Evolutionary conservation across 30 jellyfish, hydroid and myxozoan genomes (phyloP).

Genomic region (Aurelia sp.): DNA sequence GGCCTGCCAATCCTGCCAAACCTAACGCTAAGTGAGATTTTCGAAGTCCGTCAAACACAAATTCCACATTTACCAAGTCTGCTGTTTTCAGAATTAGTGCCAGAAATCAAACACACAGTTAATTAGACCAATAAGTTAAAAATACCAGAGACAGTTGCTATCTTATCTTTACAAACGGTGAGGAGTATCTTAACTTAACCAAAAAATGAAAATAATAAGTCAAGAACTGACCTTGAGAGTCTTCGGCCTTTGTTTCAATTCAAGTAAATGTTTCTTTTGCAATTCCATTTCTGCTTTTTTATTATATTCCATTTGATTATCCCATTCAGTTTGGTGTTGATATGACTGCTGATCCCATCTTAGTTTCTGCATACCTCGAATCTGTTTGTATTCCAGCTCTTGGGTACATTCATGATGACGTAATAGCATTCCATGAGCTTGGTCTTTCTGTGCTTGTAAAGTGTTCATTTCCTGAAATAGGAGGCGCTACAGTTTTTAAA

Average conservation of each 20-base stretch:
- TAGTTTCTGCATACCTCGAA: slow-evolving; percentile 90
- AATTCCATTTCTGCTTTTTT: slow-evolving; percentile 98
- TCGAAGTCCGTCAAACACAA: too few relatives aligned
- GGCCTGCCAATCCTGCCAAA: too few relatives aligned
- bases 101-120: too few relatives aligned
- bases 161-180: too few relatives aligned
- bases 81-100: too few relatives aligned
- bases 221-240: slow-evolving; percentile 75
- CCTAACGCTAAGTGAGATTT: too few relatives aligned
- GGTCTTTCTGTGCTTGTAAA: slow-evolving; percentile 97
- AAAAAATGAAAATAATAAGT: too few relatives aligned
- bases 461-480: slow-evolving; percentile 92
- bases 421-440: slow-evolving; percentile 94
- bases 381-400: slow-evolving; percentile 91
- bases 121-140: too few relatives aligned
- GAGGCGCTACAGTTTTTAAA: background rate
- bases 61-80: too few relatives aligned
- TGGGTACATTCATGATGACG: slow-evolving; percentile 99
- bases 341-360: slow-evolving; percentile 93
- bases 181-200: too few relatives aligned
- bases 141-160: too few relatives aligned
- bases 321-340: slow-evolving; percentile 98
- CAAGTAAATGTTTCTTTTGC: slow-evolving; percentile 96
- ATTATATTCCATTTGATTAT: slow-evolving; percentile 96
- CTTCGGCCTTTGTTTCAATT: slow-evolving; percentile 96